Conservation (phyloP, 2,888 invertebrate genomes). For the Acanthosepion esculentum region DNA sequence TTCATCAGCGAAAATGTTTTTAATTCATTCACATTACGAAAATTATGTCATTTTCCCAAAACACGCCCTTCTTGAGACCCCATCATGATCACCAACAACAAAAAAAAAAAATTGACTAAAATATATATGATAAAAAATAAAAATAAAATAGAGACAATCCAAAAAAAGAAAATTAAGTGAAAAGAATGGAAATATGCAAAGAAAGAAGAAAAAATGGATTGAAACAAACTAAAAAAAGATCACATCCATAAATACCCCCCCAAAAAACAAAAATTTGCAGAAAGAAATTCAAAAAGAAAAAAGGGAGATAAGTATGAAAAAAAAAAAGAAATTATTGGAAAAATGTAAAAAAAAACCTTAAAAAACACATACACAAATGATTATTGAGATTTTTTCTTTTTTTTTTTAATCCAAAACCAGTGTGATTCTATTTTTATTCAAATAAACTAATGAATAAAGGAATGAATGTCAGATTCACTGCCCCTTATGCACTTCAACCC, state of each 20-base stretch:
- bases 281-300: background rate
- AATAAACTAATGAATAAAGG: background rate
- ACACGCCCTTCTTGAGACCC: background rate
- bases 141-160: background rate
- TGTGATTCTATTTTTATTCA: slow-evolving; percentile 2
- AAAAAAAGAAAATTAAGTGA: background rate
- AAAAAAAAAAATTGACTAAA: background rate
- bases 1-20: background rate
- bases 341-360: background rate
- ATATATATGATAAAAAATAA: background rate
- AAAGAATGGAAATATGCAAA: background rate
- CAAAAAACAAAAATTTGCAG: background rate
- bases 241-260: accelerated
- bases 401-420: background rate
- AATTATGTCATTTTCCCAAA: background rate
- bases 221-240: background rate
- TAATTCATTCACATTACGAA: slow-evolving; percentile 24
- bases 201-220: background rate
- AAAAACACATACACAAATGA: background rate
- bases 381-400: background rate
- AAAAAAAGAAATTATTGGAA: background rate
- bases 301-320: background rate
- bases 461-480: slow-evolving; percentile 6
- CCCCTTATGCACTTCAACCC: background rate
- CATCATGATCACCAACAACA: background rate